These are phyloP conservation scores for Vulpes lagopus DNA, from an alignment of 2,113 vertebrate species.

Conservation along the genomic window DNA sequence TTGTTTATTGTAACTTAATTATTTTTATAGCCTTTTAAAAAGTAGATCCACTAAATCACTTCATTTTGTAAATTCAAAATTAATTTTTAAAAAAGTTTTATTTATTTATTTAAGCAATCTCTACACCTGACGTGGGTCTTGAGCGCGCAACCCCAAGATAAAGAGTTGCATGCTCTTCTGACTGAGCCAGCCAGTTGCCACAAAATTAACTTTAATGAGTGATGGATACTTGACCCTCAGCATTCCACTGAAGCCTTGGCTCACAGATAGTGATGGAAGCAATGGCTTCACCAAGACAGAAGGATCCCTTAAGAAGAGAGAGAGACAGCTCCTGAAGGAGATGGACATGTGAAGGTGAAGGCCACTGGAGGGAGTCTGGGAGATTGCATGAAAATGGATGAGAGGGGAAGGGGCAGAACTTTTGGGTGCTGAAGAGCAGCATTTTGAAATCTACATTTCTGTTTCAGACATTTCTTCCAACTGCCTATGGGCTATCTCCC, in stretches of 20 bases:
- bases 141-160: background rate
- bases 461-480: background rate
- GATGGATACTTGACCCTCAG: background rate
- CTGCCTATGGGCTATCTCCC: background rate
- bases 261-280: background rate
- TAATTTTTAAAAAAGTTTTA: background rate
- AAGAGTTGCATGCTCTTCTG: background rate
- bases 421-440: background rate
- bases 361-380: background rate
- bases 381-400: background rate
- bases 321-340: background rate
- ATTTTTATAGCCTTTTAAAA: background rate
- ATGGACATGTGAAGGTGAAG: background rate
- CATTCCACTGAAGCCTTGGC: background rate
- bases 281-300: background rate
- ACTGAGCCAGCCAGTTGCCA: background rate
- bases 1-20: slow-evolving; percentile 20
- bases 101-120: background rate
- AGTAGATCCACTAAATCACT: background rate
- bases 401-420: background rate
- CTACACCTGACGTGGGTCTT: background rate
- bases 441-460: background rate
- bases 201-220: background rate
- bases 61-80: background rate
- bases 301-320: background rate